phyloP scores from a whole-genome alignment of 2,113 vertebrate genomes.

The Laterallus jamaicensis region DNA sequence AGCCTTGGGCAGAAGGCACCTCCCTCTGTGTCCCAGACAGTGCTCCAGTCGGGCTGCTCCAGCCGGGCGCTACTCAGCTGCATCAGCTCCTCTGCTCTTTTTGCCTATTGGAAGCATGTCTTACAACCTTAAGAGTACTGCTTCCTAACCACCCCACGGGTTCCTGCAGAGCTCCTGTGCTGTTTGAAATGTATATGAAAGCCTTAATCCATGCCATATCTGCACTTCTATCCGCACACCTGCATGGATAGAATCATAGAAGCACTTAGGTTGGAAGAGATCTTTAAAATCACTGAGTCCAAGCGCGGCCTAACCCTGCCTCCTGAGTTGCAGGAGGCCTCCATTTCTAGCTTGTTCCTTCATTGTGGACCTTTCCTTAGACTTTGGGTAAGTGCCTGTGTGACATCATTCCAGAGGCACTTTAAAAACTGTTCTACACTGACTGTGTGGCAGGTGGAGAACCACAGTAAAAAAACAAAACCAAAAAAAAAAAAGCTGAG shows the following conservation, averaged over 20 bases:
- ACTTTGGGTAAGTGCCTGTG: neutral
- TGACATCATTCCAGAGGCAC: neutral
- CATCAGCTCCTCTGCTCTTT: neutral
- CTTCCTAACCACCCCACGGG: neutral
- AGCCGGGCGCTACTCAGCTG: neutral
- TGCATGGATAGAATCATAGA: neutral
- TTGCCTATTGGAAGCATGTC: neutral
- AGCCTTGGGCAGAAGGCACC: neutral
- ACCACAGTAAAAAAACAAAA: neutral
- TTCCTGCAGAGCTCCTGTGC: neutral
- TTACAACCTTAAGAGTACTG: neutral
- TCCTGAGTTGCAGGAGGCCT: neutral
- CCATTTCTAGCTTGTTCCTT: neutral
- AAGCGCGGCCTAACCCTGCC: too few relatives aligned
- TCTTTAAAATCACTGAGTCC: too few relatives aligned
- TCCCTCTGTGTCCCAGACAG: accelerated
- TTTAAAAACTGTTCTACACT: neutral
- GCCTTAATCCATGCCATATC: neutral
- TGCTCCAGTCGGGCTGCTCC: neutral
- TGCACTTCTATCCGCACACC: neutral
- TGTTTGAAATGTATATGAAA: neutral
- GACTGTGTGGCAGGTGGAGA: neutral
- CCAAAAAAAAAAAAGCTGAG: neutral
- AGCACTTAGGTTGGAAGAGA: too few relatives aligned
- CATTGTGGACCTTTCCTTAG: neutral